These are phyloP conservation scores for Ctenopoma kingsleyae DNA, from an alignment of 2,797 vertebrate genomes.

Conservation along the genomic window DNA sequence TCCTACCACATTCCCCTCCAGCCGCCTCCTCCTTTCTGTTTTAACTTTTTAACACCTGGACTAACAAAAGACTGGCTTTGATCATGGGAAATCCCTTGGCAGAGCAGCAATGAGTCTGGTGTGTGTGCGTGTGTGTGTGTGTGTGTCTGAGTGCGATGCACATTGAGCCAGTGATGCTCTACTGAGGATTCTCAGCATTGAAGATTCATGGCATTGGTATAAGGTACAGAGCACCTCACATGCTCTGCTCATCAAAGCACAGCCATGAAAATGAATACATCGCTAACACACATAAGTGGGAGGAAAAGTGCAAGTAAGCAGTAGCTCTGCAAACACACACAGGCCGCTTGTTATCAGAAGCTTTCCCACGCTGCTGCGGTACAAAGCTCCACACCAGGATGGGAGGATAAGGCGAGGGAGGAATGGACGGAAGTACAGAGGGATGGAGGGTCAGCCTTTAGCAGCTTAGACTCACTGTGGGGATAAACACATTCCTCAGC, in stretches of 20 bases:
- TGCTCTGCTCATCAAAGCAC: constrained; percentile 55
- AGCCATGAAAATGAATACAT: constrained; percentile 52
- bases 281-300: constrained; percentile 37
- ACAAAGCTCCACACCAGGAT: constrained; percentile 80
- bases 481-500: constrained; percentile 78
- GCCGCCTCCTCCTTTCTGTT: constrained; percentile 70
- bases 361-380: constrained; percentile 82
- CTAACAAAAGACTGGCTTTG: constrained; percentile 81
- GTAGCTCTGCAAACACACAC: constrained; percentile 64
- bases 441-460: constrained; percentile 78
- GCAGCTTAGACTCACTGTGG: constrained; percentile 74
- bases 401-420: constrained; percentile 75
- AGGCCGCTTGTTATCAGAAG: constrained; percentile 82
- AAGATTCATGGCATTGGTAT: constrained; percentile 45
- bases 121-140: constrained; percentile 39
- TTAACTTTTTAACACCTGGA: constrained; percentile 81
- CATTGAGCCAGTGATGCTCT: constrained; percentile 53
- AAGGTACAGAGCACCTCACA: constrained; percentile 48
- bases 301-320: constrained; percentile 56
- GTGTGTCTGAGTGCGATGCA: constrained; percentile 48
- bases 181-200: constrained; percentile 56
- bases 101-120: constrained; percentile 53
- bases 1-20: constrained; percentile 54
- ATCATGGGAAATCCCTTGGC: constrained; percentile 79
- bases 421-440: constrained; percentile 73